Base-by-base conservation (phyloP, 2,888 invertebrate genomes). In the Papilio demoleus region DNA sequence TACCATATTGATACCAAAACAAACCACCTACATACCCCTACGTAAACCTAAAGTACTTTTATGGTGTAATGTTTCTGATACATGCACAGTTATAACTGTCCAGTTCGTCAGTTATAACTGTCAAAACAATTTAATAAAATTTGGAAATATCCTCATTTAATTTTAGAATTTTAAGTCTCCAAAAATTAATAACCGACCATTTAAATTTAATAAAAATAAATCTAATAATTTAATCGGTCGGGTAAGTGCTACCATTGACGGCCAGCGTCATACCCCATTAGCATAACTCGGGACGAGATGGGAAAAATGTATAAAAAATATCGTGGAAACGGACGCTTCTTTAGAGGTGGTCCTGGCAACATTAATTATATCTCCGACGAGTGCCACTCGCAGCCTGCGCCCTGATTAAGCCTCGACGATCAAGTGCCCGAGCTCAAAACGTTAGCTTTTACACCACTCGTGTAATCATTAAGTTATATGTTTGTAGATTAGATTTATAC, bases 331-430 rank as follows among this genome's bases (percentile, higher is more conserved):
- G 63, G 11, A 42, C 31, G 17, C 56, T 31, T 63, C 50, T 45
- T 27, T 12, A n/a, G 22, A 14, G 40, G 58, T 27, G 9, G 34
- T 42, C 40, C 45, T 42, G 45, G 27, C 36, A 58, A 36, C 67
- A 63, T 68, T 68, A 68, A 68, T 68, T 68, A 62, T 62, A 67
- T 60, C 66, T 65, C 45, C 42, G 36, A 38, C 62, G 53, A 58
- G 67, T 68, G 67, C 63, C 67, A 68, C 62, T 58, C 24, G 63
- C 67, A 68, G 67, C 62, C 67, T 42, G 67, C 58, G 67, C 36
- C 50, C 50, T 38, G 67, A 60, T 61, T 67, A 60, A 61, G 60
- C 60, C 58, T 45, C 60, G 47, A 40, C 47, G 59, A 36, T 58
- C 47, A 38, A 61, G 67, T 67, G 60, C 19, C 60, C 40, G 27